phyloP scores from a whole-genome alignment of 2,113 vertebrate genomes.

The Lathamus discolor region DNA sequence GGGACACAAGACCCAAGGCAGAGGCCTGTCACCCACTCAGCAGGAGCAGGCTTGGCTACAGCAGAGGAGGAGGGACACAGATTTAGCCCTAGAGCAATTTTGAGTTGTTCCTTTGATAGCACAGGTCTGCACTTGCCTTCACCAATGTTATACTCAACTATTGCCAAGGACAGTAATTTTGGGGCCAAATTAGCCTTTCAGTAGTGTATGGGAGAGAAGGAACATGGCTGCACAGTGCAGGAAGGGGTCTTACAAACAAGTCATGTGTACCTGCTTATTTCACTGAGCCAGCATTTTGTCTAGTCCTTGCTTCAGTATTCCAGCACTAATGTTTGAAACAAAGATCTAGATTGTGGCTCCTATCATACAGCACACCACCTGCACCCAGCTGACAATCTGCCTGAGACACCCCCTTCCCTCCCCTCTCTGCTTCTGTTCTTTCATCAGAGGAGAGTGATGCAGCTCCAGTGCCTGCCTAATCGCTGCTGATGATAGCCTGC shows the following conservation, averaged over 20 bases:
- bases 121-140: neutral
- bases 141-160: neutral
- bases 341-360: neutral
- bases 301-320: neutral
- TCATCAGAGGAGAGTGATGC: neutral
- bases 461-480: neutral
- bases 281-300: neutral
- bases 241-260: neutral
- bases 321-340: neutral
- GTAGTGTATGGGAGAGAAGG: neutral
- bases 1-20: neutral
- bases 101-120: neutral
- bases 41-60: neutral
- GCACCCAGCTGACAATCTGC: neutral
- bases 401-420: neutral
- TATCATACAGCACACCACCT: neutral
- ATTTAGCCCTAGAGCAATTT: neutral
- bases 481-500: neutral
- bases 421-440: neutral
- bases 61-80: neutral
- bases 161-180: neutral
- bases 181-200: neutral
- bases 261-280: neutral
- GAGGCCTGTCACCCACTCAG: neutral
- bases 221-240: neutral